Percentiles rank a stretch among this genome's conserved stretches.
phyloP scores from a whole-genome alignment of 2,113 vertebrate genomes.

The Alligator mississippiensis region DNA sequence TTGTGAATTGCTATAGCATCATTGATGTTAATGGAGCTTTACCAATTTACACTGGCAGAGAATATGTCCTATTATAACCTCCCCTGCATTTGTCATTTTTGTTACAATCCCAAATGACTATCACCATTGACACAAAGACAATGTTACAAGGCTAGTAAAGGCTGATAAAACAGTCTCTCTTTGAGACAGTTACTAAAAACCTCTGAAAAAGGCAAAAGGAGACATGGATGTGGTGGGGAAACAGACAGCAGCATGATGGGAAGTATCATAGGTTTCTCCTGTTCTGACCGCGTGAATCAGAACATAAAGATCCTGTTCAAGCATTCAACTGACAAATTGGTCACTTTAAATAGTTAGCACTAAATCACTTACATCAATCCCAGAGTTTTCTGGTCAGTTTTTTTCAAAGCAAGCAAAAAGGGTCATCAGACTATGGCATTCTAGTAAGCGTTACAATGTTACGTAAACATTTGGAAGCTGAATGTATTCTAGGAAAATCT shows the following conservation, averaged over 20 bases:
- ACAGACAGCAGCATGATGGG: background rate
- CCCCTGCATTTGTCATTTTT: constrained; percentile 47
- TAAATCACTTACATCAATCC: background rate
- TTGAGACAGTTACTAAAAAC: constrained; percentile 11
- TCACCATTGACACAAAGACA: constrained; percentile 56
- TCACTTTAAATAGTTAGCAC: background rate
- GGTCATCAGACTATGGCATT: background rate
- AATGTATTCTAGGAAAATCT: background rate
- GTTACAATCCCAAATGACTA: constrained; percentile 59
- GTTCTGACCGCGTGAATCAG: background rate
- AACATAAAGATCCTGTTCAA: background rate
- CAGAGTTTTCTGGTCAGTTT: background rate
- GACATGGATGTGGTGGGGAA: background rate
- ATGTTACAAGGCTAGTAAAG: constrained; percentile 14
- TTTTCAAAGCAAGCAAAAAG: constrained; percentile 1
- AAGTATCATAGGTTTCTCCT: background rate
- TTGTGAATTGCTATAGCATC: constrained; percentile 1
- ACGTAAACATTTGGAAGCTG: background rate
- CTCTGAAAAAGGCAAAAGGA: constrained; percentile 62
- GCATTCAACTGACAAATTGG: background rate
- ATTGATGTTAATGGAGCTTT: constrained; percentile 31
- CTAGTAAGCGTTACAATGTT: background rate
- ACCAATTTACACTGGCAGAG: constrained; percentile 45
- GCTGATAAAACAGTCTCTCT: constrained; percentile 56
- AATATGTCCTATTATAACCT: constrained; percentile 7